Conservation (phyloP, 2,888 invertebrate genomes). For the Cataglyphis livida region DNA sequence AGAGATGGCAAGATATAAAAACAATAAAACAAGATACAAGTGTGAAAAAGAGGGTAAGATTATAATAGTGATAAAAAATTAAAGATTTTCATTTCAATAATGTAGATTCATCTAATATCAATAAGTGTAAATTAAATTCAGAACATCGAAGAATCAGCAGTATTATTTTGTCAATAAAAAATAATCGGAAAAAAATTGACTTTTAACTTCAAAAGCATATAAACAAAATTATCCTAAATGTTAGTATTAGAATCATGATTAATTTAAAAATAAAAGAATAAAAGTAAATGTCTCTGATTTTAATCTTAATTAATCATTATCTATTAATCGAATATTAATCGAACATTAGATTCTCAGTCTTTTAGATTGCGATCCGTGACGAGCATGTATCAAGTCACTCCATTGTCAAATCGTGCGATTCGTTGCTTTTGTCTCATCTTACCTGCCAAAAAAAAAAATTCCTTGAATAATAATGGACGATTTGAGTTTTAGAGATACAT, state of each 20-base stretch:
- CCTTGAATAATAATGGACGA: neutral
- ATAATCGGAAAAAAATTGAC: constrained; percentile 1
- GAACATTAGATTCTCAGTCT: constrained; percentile 81
- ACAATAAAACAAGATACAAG: neutral
- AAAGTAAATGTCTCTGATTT: constrained; percentile 12
- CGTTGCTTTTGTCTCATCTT: constrained; percentile 25
- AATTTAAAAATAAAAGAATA: neutral
- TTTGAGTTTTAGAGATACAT: constrained; percentile 26
- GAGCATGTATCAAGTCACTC: constrained; percentile 51
- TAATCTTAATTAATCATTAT: constrained; percentile 63
- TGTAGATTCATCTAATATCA: neutral
- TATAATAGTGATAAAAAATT: neutral
- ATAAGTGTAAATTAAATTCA: neutral
- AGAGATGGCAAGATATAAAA: neutral
- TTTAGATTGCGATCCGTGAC: constrained; percentile 78
- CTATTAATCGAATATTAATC: constrained; percentile 74
- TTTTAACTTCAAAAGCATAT: neutral
- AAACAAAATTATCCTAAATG: neutral
- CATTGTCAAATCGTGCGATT: constrained; percentile 21
- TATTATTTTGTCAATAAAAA: neutral
- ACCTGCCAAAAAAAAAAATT: constrained; percentile 17
- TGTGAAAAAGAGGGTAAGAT: neutral
- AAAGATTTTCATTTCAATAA: neutral
- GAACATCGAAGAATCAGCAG: neutral
- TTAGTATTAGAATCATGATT: constrained; percentile 1